Evolutionary conservation across 2,888 invertebrate genomes (phyloP).

Genomic region (Amblyteles armatorius): DNA sequence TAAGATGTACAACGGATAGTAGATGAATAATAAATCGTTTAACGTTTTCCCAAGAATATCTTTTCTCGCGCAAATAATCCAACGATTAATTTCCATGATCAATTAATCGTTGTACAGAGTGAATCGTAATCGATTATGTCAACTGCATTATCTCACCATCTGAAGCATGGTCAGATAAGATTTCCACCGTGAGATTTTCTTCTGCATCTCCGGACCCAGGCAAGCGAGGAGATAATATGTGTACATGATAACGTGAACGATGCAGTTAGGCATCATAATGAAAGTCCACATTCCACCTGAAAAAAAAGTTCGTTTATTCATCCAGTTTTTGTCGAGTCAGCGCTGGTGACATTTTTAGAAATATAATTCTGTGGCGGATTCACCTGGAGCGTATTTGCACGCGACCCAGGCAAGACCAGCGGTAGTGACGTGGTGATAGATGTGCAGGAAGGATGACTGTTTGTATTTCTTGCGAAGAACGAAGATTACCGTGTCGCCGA

Average conservation of each 20-base stretch:
- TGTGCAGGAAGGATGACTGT: slow-evolving; percentile 90
- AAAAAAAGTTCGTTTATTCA: slow-evolving; percentile 59
- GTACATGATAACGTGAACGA: slow-evolving; percentile 92
- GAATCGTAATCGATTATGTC: background rate
- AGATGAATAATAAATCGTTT: no score
- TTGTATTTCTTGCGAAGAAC: slow-evolving; percentile 89
- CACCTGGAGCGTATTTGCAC: slow-evolving; percentile 89
- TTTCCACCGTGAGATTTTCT: slow-evolving; percentile 87
- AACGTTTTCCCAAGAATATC: no score
- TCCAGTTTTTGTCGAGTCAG: background rate
- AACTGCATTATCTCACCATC: slow-evolving; percentile 86
- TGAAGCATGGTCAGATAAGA: slow-evolving; percentile 87
- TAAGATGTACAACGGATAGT: no score
- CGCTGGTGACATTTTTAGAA: background rate
- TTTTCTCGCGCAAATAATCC: no score
- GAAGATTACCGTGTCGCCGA: slow-evolving; percentile 90
- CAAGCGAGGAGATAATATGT: slow-evolving; percentile 89
- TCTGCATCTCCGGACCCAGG: slow-evolving; percentile 87
- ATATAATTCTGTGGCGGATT: slow-evolving; percentile 66
- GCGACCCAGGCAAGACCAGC: slow-evolving; percentile 87
- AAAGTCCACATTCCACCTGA: slow-evolving; percentile 89
- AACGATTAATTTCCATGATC: background rate
- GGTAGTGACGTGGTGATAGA: slow-evolving; percentile 90
- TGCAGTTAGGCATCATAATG: slow-evolving; percentile 88
- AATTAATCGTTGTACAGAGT: background rate